A percentile compares a stretch with the other conserved stretches of the same genome.
Evolutionary conservation across 2,888 invertebrate species (phyloP).

Genomic region (Tenthredo notha): DNA sequence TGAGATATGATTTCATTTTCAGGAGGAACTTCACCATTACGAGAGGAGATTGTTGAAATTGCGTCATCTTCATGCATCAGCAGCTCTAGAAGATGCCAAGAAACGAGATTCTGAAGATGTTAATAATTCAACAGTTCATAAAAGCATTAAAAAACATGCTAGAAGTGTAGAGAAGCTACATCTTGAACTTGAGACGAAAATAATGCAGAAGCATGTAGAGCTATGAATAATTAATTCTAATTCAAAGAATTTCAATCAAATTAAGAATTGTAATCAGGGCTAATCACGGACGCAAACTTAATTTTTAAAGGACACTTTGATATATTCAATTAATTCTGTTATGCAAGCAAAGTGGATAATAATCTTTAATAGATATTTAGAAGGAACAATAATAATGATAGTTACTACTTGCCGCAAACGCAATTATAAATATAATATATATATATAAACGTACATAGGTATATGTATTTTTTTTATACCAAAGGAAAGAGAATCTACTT

Average conservation of each 20-base stretch:
- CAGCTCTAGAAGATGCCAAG: conserved; percentile 86
- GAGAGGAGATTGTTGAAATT: conserved; percentile 92
- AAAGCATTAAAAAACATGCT: conserved; percentile 90
- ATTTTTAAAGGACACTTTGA: neutral
- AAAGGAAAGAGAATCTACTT: conserved; percentile 19
- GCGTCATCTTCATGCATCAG: conserved; percentile 90
- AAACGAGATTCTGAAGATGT: conserved; percentile 81
- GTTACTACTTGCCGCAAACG: neutral
- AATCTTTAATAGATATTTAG: neutral
- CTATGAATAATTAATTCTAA: conserved; percentile 79
- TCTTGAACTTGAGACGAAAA: conserved; percentile 87
- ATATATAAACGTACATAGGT: neutral
- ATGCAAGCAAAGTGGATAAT: neutral
- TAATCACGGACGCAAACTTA: neutral
- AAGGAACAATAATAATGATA: neutral
- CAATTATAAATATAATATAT: neutral
- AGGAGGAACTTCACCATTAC: conserved; percentile 92
- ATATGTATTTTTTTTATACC: neutral
- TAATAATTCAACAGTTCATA: conserved; percentile 78
- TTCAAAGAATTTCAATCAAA: neutral
- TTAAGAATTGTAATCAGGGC: neutral
- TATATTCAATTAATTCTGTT: neutral
- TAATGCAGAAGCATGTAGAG: conserved; percentile 88
- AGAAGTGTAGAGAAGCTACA: conserved; percentile 93
- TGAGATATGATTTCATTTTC: conserved; percentile 60